These are phyloP conservation scores for Bucco capensis DNA, from an alignment of 2,113 vertebrate genomes.

Conservation along the genomic window DNA sequence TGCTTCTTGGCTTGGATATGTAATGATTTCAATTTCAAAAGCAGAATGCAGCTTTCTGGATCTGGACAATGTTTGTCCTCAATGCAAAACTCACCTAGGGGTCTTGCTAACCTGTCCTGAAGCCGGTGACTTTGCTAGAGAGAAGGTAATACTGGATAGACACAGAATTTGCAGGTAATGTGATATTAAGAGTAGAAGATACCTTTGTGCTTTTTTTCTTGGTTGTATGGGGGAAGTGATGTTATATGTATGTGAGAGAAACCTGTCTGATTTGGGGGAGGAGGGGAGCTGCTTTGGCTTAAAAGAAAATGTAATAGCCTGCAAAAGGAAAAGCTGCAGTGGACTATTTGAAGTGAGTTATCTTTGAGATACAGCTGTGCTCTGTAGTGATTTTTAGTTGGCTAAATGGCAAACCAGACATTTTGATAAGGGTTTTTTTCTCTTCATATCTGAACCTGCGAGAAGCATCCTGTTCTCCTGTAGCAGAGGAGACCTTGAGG, in stretches of 20 bases:
- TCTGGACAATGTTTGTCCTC: neutral
- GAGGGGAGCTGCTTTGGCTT: neutral
- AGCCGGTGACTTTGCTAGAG: neutral
- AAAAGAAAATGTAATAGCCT: neutral
- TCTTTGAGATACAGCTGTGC: neutral
- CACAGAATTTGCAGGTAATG: neutral
- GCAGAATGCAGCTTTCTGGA: neutral
- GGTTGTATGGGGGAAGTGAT: neutral
- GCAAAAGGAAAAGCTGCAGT: neutral
- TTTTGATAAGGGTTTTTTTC: neutral
- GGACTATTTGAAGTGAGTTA: neutral
- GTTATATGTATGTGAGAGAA: neutral
- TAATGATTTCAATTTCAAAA: neutral
- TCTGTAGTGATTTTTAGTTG: neutral
- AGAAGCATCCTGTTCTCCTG: neutral
- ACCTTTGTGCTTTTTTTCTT: neutral
- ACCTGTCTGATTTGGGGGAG: neutral
- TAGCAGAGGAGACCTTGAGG: neutral
- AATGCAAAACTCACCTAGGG: neutral
- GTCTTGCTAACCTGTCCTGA: neutral
- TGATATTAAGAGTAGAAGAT: neutral
- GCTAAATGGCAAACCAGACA: neutral
- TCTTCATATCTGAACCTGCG: neutral
- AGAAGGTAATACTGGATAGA: neutral
- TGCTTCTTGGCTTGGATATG: neutral